phyloP scores from a whole-genome alignment of 2,113 vertebrate species.

The Laticauda laticaudata region DNA sequence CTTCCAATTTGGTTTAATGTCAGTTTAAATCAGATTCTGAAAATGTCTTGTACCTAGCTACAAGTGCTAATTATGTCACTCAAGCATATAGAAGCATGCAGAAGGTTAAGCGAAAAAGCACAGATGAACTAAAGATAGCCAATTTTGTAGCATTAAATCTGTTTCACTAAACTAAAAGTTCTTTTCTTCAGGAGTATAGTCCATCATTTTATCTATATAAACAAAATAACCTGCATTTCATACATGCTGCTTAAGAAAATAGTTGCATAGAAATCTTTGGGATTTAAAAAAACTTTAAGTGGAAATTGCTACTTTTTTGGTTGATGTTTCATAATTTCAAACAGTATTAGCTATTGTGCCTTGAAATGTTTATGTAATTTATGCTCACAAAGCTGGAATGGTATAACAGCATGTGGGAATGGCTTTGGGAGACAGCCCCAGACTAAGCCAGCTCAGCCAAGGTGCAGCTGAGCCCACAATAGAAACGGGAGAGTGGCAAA shows the following conservation, averaged over 20 bases:
- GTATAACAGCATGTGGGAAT: neutral
- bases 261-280: neutral
- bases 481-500: neutral
- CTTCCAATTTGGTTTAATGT: neutral
- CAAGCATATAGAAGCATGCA: slow-evolving; percentile 8
- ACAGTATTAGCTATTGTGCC: neutral
- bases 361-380: neutral
- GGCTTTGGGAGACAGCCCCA: neutral
- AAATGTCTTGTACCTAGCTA: slow-evolving; percentile 5
- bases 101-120: slow-evolving; percentile 19
- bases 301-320: neutral
- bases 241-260: neutral
- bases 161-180: slow-evolving; percentile 70
- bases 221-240: slow-evolving; percentile 50
- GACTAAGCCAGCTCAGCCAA: neutral
- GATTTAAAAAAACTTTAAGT: neutral
- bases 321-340: neutral
- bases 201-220: slow-evolving; percentile 41
- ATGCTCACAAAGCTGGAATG: neutral
- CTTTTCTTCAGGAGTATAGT: slow-evolving; percentile 37
- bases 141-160: slow-evolving; percentile 59
- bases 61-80: neutral
- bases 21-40: neutral
- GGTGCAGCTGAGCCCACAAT: neutral
- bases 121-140: slow-evolving; percentile 42